Base-by-base conservation (phyloP, 2,113 vertebrate genomes). In the Scartelaos histophorus region DNA sequence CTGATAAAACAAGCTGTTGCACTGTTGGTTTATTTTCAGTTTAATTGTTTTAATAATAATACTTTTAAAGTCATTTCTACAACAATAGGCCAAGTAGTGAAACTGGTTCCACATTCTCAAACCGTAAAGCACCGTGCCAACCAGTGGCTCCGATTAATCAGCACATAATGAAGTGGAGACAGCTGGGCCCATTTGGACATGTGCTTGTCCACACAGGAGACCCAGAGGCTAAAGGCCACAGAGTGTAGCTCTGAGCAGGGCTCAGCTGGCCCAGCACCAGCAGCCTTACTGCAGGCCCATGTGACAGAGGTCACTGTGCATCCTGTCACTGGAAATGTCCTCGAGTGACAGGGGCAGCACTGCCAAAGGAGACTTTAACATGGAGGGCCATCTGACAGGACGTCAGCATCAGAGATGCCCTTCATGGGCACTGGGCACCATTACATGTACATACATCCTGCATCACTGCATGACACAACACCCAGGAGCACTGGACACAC, bases 271-370 rank as follows among this genome's bases (percentile, higher is more conserved):
- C 69, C 51, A 74, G 66, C 71, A 75, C 83, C 70, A 34, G 80
- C 58, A 67, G 81, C 38, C 72, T 69, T 70, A 75, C 86, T 24
- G 19, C 71, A 68, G 85, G 87, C 73, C 76, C 84, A 88, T 74
- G 38, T 74, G 89, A 84, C 88, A 88, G 83, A 87, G 90, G 91
- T 90, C 90, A 79, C 17, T 79, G 84, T 75, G 89, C 78, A 83
- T 79, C 78, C 87, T 79, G 81, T 87, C 88, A 76, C 77, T 79
- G 84, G 67, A 75, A 91, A 84, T 74, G 78, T 83, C 90, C 88
- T 65, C 79, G 77, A 78, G 90, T 73, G 82, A 82, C 69, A 34
- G 16, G 79, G 79, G 68, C 83, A 47, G 45, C 65, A 43, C 69
- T 56, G 70, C 75, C 24, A 70, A 80, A 83, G 43, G 77, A 82